phyloP scores from a whole-genome alignment of 2,797 vertebrate genomes.

The Vultur gryphus region DNA sequence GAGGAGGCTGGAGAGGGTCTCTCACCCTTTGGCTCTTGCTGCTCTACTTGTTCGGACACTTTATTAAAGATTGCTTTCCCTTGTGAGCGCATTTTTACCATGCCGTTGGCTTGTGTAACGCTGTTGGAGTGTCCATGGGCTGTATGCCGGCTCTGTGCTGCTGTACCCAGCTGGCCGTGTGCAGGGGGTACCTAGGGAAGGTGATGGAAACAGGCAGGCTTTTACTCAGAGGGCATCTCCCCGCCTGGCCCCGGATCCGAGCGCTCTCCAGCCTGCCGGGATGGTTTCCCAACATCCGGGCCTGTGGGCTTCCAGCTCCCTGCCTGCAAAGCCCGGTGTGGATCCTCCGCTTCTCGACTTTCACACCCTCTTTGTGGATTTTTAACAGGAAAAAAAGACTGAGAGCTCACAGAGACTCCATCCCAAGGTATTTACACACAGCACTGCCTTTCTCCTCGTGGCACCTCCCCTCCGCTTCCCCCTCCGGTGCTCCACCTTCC shows the following conservation, averaged over 20 bases:
- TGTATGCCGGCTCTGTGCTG: background rate
- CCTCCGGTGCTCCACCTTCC: background rate
- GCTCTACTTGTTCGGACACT: background rate
- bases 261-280: background rate
- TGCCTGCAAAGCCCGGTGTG: background rate
- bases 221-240: background rate
- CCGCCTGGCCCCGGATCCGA: background rate
- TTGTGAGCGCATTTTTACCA: background rate
- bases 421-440: slow-evolving; percentile 87
- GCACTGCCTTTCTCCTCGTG: background rate
- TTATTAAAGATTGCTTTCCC: background rate
- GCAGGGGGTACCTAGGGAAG: background rate
- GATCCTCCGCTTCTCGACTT: background rate
- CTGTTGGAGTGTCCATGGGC: rapidly evolving
- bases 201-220: background rate
- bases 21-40: background rate
- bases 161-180: background rate
- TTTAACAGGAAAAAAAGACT: slow-evolving; percentile 91
- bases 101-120: rapidly evolving
- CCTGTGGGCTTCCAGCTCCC: background rate
- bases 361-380: slow-evolving; percentile 72
- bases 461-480: slow-evolving; percentile 13
- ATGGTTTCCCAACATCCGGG: background rate
- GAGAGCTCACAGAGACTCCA: slow-evolving; percentile 85
- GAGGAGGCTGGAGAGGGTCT: background rate